Conservation (phyloP, 2,113 vertebrate genomes). For the Halcyon malimbica region DNA sequence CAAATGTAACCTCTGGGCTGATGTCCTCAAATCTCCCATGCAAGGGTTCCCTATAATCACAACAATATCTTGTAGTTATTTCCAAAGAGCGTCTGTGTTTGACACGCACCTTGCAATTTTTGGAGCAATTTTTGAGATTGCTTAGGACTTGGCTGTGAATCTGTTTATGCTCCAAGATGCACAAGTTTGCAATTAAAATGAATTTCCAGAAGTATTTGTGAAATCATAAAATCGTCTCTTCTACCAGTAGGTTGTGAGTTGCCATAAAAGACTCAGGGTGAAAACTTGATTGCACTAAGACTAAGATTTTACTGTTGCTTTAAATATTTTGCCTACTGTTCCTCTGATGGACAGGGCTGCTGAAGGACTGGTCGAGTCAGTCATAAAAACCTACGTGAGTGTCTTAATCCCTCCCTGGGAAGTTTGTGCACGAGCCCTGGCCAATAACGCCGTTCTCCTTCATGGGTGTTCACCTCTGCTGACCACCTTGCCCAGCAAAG, state of each 20-base stretch:
- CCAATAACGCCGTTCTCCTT: not conserved
- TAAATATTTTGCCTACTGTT: slow-evolving; percentile 56
- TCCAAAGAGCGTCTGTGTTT: not conserved
- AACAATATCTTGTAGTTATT: not conserved
- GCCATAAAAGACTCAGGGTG: not conserved
- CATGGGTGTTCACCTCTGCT: slow-evolving; percentile 24
- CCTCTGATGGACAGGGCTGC: slow-evolving; percentile 49
- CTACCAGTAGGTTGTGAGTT: not conserved
- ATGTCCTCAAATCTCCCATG: not conserved
- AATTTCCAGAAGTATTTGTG: not conserved
- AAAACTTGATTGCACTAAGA: not conserved
- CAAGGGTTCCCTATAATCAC: not conserved
- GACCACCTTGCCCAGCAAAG: not conserved
- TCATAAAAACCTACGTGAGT: slow-evolving; percentile 53
- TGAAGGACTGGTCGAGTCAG: slow-evolving; percentile 49
- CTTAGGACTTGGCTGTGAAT: not conserved
- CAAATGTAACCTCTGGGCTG: not conserved
- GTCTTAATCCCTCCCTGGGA: slow-evolving; percentile 34
- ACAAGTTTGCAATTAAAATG: not conserved
- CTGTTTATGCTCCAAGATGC: not conserved
- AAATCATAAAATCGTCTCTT: not conserved
- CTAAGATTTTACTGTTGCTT: slow-evolving; percentile 24
- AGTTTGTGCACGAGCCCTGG: slow-evolving; percentile 13
- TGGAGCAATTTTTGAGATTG: not conserved
- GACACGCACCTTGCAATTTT: not conserved